Percentiles rank a stretch among this genome's conserved stretches.
Conservation (phyloP, 1,140 invertebrate genomes). For the Melanaphis sacchari region DNA sequence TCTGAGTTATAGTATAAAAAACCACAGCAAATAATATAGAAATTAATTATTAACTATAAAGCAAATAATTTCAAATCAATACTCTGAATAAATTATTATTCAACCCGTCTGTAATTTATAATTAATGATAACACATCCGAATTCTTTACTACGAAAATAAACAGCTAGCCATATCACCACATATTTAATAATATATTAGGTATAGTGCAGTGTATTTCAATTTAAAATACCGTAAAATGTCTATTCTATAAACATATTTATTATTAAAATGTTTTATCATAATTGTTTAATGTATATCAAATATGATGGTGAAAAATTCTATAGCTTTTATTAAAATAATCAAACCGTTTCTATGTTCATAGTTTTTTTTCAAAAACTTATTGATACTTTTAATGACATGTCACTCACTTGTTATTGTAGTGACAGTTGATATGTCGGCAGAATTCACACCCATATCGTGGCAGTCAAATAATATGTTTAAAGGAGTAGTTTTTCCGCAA, state of each 20-base stretch:
- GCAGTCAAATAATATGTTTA: constrained; percentile 67
- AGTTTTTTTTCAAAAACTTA: neutral
- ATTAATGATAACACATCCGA: too few species aligned
- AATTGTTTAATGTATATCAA: neutral
- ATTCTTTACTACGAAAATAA: too few species aligned
- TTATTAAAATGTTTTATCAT: neutral
- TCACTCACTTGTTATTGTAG: constrained; percentile 62
- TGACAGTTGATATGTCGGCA: constrained; percentile 69
- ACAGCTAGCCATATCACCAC: too few species aligned
- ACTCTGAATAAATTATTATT: too few species aligned
- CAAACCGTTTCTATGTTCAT: neutral
- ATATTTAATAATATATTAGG: neutral
- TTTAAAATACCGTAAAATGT: neutral
- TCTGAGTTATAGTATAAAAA: too few species aligned
- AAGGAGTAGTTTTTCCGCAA: neutral
- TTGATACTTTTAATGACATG: neutral
- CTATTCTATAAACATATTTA: neutral
- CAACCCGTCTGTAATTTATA: too few species aligned
- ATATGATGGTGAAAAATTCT: neutral
- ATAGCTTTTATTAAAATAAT: neutral
- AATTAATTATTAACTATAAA: too few species aligned
- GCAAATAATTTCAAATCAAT: too few species aligned
- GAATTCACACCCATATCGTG: constrained; percentile 78
- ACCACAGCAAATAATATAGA: too few species aligned
- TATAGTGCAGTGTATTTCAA: neutral